Percentiles rank a stretch among this genome's conserved stretches.
Evolutionary conservation across 2,113 vertebrate genomes (phyloP).

Genomic region (Leptodactylus fuscus): DNA sequence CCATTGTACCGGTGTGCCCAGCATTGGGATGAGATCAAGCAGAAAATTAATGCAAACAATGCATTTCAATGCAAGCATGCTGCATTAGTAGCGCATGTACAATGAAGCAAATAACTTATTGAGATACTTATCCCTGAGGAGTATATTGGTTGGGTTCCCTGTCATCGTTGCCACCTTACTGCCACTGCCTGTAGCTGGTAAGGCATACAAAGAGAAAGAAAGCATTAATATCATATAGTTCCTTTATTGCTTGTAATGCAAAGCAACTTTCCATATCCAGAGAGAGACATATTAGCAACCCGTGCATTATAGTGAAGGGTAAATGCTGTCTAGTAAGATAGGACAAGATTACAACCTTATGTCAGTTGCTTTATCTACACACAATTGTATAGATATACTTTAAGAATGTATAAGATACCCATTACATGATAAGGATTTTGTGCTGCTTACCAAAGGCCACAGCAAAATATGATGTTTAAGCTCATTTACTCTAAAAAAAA

Average conservation of each 20-base stretch:
- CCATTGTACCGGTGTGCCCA: slow-evolving; percentile 13
- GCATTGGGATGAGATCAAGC: slow-evolving; percentile 49
- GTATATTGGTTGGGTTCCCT: slow-evolving; percentile 43
- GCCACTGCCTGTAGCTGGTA: slow-evolving; percentile 58
- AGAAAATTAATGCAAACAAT: slow-evolving; percentile 54
- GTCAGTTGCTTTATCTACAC: not conserved
- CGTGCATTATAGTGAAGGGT: not conserved
- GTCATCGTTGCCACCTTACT: slow-evolving; percentile 56
- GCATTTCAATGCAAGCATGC: slow-evolving; percentile 59
- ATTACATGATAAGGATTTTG: not conserved
- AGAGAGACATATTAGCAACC: not conserved
- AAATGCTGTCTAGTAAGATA: not conserved
- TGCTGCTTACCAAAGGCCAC: no score
- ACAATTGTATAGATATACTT: slow-evolving; percentile 5
- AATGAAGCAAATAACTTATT: slow-evolving; percentile 49
- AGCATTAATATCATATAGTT: slow-evolving; percentile 29
- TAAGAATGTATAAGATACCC: not conserved
- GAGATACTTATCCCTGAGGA: slow-evolving; percentile 57
- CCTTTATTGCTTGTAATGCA: slow-evolving; percentile 14
- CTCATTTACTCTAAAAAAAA: not conserved
- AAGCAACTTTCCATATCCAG: slow-evolving; percentile 38
- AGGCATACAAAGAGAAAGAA: slow-evolving; percentile 52
- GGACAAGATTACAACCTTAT: not conserved
- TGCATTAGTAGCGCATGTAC: slow-evolving; percentile 54
- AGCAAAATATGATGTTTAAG: not conserved